These are phyloP conservation scores for Eurosta solidaginis DNA, from an alignment of 1,140 invertebrate genomes.

Conservation along the genomic window DNA sequence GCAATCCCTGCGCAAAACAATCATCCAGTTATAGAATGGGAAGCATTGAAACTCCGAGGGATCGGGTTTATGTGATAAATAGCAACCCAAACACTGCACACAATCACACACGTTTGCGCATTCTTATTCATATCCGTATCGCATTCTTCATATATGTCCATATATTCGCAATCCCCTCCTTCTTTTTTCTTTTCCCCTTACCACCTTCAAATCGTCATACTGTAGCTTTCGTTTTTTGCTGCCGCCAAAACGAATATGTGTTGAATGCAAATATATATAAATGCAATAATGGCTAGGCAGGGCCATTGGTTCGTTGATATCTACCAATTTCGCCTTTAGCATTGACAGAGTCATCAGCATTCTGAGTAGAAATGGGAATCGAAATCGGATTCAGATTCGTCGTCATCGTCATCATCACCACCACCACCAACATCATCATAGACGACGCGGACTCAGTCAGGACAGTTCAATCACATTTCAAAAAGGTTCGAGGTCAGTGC, in stretches of 20 bases:
- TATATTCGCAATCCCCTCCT: neutral
- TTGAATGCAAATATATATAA: constrained; percentile 27
- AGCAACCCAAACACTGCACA: neutral
- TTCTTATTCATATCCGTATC: neutral
- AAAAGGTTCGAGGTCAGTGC: constrained; percentile 58
- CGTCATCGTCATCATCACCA: neutral
- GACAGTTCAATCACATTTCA: constrained; percentile 57
- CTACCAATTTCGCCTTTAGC: neutral
- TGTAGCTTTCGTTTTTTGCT: neutral
- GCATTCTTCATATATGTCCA: neutral
- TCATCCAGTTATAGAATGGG: neutral
- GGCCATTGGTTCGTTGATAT: constrained; percentile 17
- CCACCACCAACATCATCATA: neutral
- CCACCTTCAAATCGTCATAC: too few relatives aligned
- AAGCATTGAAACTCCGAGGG: neutral
- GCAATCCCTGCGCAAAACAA: neutral
- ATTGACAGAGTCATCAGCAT: neutral
- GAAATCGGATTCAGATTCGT: neutral
- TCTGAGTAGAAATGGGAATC: neutral
- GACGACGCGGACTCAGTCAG: constrained; percentile 9
- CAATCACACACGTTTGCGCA: too few relatives aligned
- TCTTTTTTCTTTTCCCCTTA: neutral
- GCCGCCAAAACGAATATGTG: neutral
- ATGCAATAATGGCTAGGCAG: neutral
- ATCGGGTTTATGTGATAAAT: neutral